Base-by-base conservation (phyloP, 2,113 vertebrate genomes). In the Mellivora capensis region DNA sequence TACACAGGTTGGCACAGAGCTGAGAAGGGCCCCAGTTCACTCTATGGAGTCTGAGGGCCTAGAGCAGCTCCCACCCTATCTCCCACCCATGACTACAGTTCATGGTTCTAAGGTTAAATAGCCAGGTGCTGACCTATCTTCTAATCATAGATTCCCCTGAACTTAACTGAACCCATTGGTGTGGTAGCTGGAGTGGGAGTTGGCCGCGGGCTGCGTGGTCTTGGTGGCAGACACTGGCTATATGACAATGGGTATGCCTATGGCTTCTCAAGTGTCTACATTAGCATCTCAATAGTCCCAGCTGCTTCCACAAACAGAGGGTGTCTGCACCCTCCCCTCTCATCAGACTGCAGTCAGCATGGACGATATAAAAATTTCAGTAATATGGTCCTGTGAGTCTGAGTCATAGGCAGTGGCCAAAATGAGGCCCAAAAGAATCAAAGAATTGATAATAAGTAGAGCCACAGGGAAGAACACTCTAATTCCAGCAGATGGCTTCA, bases 161-260 rank as follows among this genome's bases (percentile, higher is more conserved):
- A 97, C 96, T 98, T 99, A 99, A 99, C 99, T 99, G 98, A 99
- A 99, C 97, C 97, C 98, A 39, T 99, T 99, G 44, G 99, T 99
- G 98, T 99, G 99, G 99, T 99, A 99, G 99, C 99, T 99, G 97
- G 99, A 98, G 98, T 99, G 99, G 93, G 99, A 99, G 97, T 99
- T 99, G 21, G 99, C 98, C 67, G 99, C 99, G 98, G 99, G 99
- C 98, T 99, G 99, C 93, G 99, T 99, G 72, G 99, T 99, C 99
- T 99, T 99, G 98, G 99, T 99, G 98, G 99, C 99, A 23, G 99
- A 99, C 23, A 98, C 99, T 25, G 99, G 99, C 98, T 99, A 99
- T 98, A 99, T 98, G 98, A 99, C 93, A 81, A 99, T 99, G 42
- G 99, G 99, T 34, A 99, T 98, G 0, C 98, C 98, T 99, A 99